Evolutionary conservation across 1,140 invertebrate genomes (phyloP).

Genomic region (Zaprionus ghesquierei): DNA sequence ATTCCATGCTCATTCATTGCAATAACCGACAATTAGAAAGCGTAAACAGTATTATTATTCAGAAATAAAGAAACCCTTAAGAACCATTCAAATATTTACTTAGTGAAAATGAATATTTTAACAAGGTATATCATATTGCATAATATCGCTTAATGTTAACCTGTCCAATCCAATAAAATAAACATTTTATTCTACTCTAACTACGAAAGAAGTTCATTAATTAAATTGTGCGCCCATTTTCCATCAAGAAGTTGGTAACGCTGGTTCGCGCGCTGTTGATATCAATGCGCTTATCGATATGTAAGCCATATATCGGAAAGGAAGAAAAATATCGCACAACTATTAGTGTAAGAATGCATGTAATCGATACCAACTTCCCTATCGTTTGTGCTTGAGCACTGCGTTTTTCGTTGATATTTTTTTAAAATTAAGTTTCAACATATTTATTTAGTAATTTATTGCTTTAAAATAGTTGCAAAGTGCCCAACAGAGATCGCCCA

Average conservation of each 20-base stretch:
- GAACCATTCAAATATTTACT: conserved; percentile 58
- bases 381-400: conserved; percentile 42
- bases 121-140: conserved; percentile 22
- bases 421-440: conserved; percentile 64
- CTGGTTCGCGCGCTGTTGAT: conserved; percentile 16
- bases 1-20: conserved; percentile 51
- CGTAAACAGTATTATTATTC: conserved; percentile 71
- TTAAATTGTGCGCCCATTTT: neutral
- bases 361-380: conserved; percentile 37
- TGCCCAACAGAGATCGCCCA: conserved; percentile 21
- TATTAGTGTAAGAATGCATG: conserved; percentile 4
- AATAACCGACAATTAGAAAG: conserved; percentile 52
- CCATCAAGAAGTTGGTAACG: conserved; percentile 14
- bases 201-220: neutral
- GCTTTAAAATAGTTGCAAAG: conserved; percentile 61
- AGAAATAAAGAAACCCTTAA: conserved; percentile 63
- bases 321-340: neutral
- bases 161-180: conserved; percentile 49
- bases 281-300: conserved; percentile 1
- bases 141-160: conserved; percentile 58
- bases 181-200: conserved; percentile 54
- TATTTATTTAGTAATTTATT: conserved; percentile 79
- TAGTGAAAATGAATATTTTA: conserved; percentile 53
- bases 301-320: neutral
- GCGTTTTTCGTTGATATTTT: conserved; percentile 78